Base-by-base conservation (phyloP, 1,140 invertebrate species). In the Sminthurides bifidus region DNA sequence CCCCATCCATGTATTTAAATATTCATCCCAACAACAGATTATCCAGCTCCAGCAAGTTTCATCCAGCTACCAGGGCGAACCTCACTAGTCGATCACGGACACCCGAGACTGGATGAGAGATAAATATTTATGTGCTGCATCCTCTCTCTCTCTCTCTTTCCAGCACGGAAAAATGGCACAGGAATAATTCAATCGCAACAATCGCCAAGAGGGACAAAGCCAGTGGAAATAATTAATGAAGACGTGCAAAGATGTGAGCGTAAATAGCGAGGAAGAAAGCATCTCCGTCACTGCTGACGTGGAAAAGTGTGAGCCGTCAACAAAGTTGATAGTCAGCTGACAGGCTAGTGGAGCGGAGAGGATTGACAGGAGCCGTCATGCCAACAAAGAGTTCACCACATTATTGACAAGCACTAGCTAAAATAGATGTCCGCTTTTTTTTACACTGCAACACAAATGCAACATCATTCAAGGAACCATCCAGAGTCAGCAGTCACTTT, bases 101-200 rank as follows among this genome's bases (percentile, higher is more conserved):
- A 58, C 56, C 56, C 53, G 56, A 58, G 52, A 51, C 56, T 58
- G 52, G 52, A 58, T 58, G 56, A 44, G 49, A 51, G 55, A 52
- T 35, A n/a, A n/a, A n/a, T n/a, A 8, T 30, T 3, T 50, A 19
- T 15, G n/a, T 50, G 3, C n/a, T 21, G 8, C 46, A 29, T 30
- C 6, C 24, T 12, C 15, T 48, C 27, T 48, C 14, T 14, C 14
- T 48, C 23, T 48, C 30, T n/a, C 30, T 33, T 23, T 8, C 17
- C n/a, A n/a, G 33, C 33, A 12, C 33, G 33, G 33, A 37, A 37
- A 37, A 15, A 43, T 14, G 24, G 24, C 41, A 43, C n/a, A 43
- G n/a, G 41, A 17, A 43, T 43, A 14, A 46, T 46, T 10, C 8
- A 46, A 24, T 46, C 3, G 24, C 21, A 23, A 8, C 10, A 26